phyloP scores from a whole-genome alignment of 2,113 vertebrate genomes.

The Myotis davidii region DNA sequence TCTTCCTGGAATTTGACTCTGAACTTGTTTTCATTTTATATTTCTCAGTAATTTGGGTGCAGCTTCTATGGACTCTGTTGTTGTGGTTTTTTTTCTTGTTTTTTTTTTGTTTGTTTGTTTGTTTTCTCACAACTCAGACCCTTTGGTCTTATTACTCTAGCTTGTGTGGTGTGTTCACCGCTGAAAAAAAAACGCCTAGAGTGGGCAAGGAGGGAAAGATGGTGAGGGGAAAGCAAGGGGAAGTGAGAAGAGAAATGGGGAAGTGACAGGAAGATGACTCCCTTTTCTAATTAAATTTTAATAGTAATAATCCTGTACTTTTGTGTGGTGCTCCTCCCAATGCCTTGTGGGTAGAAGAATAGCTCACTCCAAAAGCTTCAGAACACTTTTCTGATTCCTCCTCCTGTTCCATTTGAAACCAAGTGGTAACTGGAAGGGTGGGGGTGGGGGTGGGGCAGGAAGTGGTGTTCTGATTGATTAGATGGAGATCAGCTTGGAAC shows the following conservation, averaged over 20 bases:
- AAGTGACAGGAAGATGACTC: neutral
- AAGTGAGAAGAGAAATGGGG: neutral
- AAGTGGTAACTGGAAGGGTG: neutral
- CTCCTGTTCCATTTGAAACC: neutral
- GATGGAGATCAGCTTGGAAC: neutral
- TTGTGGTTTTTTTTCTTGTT: neutral
- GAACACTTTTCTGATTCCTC: neutral
- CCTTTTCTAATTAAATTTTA: neutral
- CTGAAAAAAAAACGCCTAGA: neutral
- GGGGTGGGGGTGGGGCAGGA: neutral
- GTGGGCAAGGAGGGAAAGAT: neutral
- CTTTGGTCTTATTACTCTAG: neutral
- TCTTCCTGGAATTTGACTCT: neutral
- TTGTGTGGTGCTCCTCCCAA: neutral
- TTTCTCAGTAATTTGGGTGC: neutral
- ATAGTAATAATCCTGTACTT: neutral
- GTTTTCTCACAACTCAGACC: neutral
- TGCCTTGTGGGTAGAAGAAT: no score
- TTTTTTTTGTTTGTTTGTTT: no score
- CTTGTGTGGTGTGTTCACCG: neutral
- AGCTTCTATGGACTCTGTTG: neutral
- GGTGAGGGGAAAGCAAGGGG: neutral
- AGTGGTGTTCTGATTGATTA: neutral
- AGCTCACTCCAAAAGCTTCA: no score
- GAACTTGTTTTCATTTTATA: constrained; percentile 9